These are phyloP conservation scores for Episyrphus balteatus DNA, from an alignment of 1,140 invertebrate genomes.

Conservation along the genomic window DNA sequence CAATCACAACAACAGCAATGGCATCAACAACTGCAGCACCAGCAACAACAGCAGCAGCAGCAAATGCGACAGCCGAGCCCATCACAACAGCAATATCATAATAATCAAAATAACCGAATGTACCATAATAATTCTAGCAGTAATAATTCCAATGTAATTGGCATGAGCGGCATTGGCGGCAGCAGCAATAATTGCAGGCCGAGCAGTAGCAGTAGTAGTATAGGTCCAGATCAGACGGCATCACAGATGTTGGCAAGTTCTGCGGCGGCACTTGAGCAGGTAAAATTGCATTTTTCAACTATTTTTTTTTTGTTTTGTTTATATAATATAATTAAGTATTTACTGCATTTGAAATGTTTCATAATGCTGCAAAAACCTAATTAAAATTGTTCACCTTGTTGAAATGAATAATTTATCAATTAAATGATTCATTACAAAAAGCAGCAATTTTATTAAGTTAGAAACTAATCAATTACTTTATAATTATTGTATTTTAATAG, in stretches of 20 bases:
- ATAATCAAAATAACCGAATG: not conserved
- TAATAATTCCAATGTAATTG: constrained; percentile 1
- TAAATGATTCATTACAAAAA: too few relatives aligned
- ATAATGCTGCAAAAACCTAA: too few relatives aligned
- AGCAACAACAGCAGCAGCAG: constrained; percentile 11
- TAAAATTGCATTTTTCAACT: not conserved
- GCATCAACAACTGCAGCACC: constrained; percentile 2
- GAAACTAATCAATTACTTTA: too few relatives aligned
- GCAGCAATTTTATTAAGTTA: too few relatives aligned
- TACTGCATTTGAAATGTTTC: too few relatives aligned
- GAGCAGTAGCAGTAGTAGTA: constrained; percentile 10
- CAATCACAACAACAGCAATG: constrained; percentile 10
- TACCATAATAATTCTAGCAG: constrained; percentile 10
- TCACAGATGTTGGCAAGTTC: constrained; percentile 24
- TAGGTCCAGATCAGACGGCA: constrained; percentile 1
- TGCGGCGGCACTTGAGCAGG: constrained; percentile 28
- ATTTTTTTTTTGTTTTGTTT: not conserved
- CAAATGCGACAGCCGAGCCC: constrained; percentile 9
- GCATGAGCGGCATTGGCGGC: constrained; percentile 1
- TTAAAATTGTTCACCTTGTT: too few relatives aligned
- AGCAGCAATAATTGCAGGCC: constrained; percentile 12
- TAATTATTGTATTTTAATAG: too few relatives aligned
- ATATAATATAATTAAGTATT: not conserved
- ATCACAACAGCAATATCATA: not conserved
- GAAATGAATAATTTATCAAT: too few relatives aligned